phyloP scores from a whole-genome alignment of 1,140 invertebrate species.

The Choristoneura fumiferana region DNA sequence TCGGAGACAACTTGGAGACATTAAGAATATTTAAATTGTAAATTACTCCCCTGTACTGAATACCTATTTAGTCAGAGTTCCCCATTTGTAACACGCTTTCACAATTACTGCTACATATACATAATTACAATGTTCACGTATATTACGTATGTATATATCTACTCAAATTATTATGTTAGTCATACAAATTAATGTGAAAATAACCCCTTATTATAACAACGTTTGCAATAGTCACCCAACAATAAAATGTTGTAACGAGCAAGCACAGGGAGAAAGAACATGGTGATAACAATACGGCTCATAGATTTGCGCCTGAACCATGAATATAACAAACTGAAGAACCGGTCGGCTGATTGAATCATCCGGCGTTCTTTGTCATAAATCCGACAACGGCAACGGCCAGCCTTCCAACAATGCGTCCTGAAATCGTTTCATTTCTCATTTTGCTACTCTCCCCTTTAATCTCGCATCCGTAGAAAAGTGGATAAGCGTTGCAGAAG shows the following conservation, averaged over 20 bases:
- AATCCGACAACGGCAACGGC: conserved; percentile 74
- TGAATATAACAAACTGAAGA: conserved; percentile 77
- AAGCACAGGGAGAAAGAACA: conserved; percentile 42
- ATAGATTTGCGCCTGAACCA: conserved; percentile 56
- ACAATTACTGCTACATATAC: too few species aligned
- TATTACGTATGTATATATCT: too few species aligned
- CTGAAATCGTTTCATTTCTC: conserved; percentile 78
- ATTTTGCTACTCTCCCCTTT: conserved; percentile 78
- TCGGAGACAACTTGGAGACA: conserved; percentile 68
- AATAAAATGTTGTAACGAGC: conserved; percentile 1
- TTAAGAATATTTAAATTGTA: conserved; percentile 78
- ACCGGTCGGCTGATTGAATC: conserved; percentile 71
- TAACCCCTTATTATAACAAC: background rate
- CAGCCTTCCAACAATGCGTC: conserved; percentile 72
- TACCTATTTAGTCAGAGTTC: conserved; percentile 71
- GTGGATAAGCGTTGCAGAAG: conserved; percentile 75
- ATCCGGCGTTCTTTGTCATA: conserved; percentile 77
- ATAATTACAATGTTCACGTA: too few species aligned
- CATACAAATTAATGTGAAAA: background rate
- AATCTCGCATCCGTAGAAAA: conserved; percentile 77
- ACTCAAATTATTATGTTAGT: too few species aligned
- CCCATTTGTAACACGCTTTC: conserved; percentile 18
- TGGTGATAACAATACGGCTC: conserved; percentile 62
- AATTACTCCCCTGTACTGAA: conserved; percentile 74
- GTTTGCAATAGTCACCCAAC: background rate